A percentile compares a stretch with the other conserved stretches of the same genome.
phyloP scores from a whole-genome alignment of 2,797 vertebrate species.

The Microchirus variegatus region DNA sequence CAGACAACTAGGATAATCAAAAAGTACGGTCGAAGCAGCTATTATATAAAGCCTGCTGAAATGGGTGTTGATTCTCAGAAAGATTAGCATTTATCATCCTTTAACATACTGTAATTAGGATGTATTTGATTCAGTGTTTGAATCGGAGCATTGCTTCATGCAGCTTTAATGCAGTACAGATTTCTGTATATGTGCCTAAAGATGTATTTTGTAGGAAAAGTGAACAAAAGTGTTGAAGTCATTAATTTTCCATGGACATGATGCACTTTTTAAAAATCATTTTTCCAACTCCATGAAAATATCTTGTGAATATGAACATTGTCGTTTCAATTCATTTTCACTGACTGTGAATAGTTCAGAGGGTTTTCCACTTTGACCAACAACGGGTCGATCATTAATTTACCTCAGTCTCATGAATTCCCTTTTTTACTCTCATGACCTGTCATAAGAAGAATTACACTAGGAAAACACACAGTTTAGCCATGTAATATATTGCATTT shows the following conservation, averaged over 20 bases:
- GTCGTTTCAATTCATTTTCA: constrained; percentile 19
- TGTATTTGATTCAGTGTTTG: constrained; percentile 22
- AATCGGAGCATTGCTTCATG: constrained; percentile 44
- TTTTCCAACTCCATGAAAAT: constrained; percentile 33
- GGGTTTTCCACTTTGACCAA: constrained; percentile 25
- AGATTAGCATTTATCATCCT: constrained; percentile 21
- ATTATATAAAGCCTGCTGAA: constrained; percentile 11
- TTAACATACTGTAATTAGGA: constrained; percentile 22
- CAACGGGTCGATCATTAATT: constrained; percentile 22
- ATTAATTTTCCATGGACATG: constrained; percentile 46
- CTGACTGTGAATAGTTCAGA: constrained; percentile 19
- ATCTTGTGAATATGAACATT: constrained; percentile 32
- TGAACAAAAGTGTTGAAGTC: constrained; percentile 24
- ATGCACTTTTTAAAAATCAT: constrained; percentile 54
- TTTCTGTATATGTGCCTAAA: constrained; percentile 72
- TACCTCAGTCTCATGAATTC: constrained; percentile 36
- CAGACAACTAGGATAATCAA: constrained; percentile 2
- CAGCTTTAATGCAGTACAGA: constrained; percentile 62
- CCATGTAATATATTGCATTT: constrained; percentile 45
- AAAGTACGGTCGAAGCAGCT: constrained; percentile 6
- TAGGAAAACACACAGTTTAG: constrained; percentile 38
- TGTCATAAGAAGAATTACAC: constrained; percentile 29
- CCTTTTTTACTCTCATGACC: constrained; percentile 39
- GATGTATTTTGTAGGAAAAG: constrained; percentile 59
- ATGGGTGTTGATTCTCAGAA: constrained; percentile 9